Evolutionary conservation across 2,888 invertebrate genomes (phyloP).

Genomic region (Microctonus brassicae): DNA sequence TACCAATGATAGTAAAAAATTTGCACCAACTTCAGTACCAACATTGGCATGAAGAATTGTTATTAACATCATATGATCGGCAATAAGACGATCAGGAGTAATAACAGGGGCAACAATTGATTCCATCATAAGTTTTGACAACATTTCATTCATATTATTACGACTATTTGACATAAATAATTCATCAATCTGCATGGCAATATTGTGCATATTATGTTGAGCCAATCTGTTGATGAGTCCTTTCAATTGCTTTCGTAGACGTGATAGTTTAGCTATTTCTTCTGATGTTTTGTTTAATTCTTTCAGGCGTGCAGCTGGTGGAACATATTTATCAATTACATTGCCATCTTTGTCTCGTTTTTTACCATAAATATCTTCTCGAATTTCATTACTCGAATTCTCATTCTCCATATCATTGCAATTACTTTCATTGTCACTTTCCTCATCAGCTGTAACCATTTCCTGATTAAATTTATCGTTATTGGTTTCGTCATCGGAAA

Average conservation of each 20-base stretch:
- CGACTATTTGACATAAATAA: conserved; percentile 85
- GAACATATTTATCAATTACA: conserved; percentile 81
- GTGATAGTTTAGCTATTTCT: conserved; percentile 74
- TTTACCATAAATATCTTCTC: conserved; percentile 96
- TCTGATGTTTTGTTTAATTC: conserved; percentile 67
- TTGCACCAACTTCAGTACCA: conserved; percentile 90
- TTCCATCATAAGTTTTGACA: conserved; percentile 80
- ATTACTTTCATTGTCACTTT: not conserved
- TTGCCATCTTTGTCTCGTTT: conserved; percentile 85
- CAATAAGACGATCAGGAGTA: conserved; percentile 82
- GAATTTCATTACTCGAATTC: conserved; percentile 64
- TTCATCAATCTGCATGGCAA: conserved; percentile 80
- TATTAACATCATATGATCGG: conserved; percentile 88
- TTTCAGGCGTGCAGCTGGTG: conserved; percentile 82
- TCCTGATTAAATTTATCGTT: not conserved
- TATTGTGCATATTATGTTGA: conserved; percentile 89
- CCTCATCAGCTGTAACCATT: too few species aligned
- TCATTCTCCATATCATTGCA: conserved; percentile 16
- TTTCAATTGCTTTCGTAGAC: conserved; percentile 86
- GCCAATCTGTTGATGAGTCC: conserved; percentile 89
- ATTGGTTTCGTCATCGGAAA: conserved; percentile 38
- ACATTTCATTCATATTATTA: conserved; percentile 84
- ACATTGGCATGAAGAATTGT: conserved; percentile 90
- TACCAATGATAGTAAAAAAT: conserved; percentile 83
- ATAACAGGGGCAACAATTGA: conserved; percentile 76